phyloP scores from a whole-genome alignment of 2,888 invertebrate species.

The Parnassius mnemosyne region DNA sequence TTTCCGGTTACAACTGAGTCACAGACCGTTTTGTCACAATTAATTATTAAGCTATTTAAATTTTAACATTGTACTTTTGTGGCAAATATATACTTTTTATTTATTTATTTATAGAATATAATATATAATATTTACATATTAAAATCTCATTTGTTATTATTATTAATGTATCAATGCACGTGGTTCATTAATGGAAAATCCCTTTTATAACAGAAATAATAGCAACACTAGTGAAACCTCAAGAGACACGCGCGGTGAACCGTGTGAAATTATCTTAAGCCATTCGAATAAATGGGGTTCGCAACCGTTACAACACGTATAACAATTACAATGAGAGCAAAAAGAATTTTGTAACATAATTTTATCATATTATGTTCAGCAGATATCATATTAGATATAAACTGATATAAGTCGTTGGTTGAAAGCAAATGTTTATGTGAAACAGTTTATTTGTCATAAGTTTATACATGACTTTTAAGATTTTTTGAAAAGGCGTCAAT shows the following conservation, averaged over 20 bases:
- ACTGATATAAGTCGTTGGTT: too few relatives aligned
- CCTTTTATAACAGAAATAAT: conserved; percentile 20
- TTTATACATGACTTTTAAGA: too few relatives aligned
- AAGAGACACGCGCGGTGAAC: conserved; percentile 44
- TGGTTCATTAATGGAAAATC: conserved; percentile 19
- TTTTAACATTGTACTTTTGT: too few relatives aligned
- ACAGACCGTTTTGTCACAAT: too few relatives aligned
- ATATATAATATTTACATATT: not conserved
- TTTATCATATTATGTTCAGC: conserved; percentile 1
- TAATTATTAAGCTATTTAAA: too few relatives aligned
- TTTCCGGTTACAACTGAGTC: too few relatives aligned
- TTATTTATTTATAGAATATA: too few relatives aligned
- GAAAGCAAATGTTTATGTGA: too few relatives aligned
- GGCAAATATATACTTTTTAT: too few relatives aligned
- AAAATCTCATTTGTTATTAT: conserved; percentile 3
- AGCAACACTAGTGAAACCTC: conserved; percentile 34
- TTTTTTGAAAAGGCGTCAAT: too few relatives aligned
- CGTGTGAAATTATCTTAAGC: conserved; percentile 40
- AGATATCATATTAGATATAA: too few relatives aligned
- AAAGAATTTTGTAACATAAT: conserved; percentile 22
- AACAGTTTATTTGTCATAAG: too few relatives aligned
- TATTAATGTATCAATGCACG: conserved; percentile 5
- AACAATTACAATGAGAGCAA: conserved; percentile 22
- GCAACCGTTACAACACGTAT: conserved; percentile 26
- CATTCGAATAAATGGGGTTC: conserved; percentile 33